A percentile compares a stretch with the other conserved stretches of the same genome.
Evolutionary conservation across 2,797 vertebrate species (phyloP).

Genomic region (Leucoraja ocellata): DNA sequence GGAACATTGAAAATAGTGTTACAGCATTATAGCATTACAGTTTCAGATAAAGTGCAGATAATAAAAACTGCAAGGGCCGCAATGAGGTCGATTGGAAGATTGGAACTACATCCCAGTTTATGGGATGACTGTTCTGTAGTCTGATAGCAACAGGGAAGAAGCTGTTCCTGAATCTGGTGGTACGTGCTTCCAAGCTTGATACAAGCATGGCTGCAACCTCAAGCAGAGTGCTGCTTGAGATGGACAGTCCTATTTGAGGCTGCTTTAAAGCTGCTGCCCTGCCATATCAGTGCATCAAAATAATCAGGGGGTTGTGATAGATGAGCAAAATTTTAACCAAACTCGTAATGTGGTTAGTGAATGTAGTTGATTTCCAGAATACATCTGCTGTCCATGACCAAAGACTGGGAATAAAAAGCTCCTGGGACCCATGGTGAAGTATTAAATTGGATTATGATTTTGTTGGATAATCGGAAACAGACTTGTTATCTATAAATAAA

Average conservation of each 20-base stretch:
- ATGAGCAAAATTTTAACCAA: background rate
- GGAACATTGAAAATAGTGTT: too few relatives aligned
- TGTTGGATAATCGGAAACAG: slow-evolving; percentile 25
- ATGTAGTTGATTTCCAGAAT: slow-evolving; percentile 16
- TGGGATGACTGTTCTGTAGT: background rate
- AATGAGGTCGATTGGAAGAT: too few relatives aligned
- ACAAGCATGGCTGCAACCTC: background rate
- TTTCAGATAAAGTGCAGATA: too few relatives aligned
- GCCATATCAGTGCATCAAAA: background rate
- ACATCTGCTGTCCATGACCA: slow-evolving; percentile 21
- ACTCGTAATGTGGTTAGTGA: background rate
- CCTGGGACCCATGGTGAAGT: background rate
- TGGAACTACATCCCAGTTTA: too few relatives aligned
- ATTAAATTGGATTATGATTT: slow-evolving; percentile 25
- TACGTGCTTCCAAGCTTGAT: too few relatives aligned
- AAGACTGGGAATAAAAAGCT: background rate
- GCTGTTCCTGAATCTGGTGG: too few relatives aligned
- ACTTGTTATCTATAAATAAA: slow-evolving; percentile 35
- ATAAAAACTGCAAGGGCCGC: too few relatives aligned
- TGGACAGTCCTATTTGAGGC: background rate
- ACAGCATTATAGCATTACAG: too few relatives aligned
- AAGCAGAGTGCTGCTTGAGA: too few relatives aligned
- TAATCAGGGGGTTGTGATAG: background rate
- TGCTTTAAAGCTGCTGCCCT: background rate
- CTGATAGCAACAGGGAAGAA: too few relatives aligned